Evolutionary conservation across 2,888 invertebrate species (phyloP), one percentile per base, ranked within the genome.

Genomic region (Eristalis tenax): DNA sequence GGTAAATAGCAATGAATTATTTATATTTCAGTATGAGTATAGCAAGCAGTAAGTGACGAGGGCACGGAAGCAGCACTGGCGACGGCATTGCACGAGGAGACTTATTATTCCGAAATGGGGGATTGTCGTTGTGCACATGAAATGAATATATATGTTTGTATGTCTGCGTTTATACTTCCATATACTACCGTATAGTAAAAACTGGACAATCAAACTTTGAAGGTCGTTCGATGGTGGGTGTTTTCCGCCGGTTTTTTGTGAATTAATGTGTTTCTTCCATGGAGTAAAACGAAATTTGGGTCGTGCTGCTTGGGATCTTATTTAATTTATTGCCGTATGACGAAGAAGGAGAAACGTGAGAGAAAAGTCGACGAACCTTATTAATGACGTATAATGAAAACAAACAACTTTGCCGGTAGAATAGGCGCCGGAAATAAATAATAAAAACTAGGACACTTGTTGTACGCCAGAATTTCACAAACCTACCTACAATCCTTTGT

Each of bases 161-260:
- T 15, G 38, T 38, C 13, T 38, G 43, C 15, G 4, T 43, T 50
- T 6, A 18, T 50, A 50, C 18, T 8, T 18, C 18, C 50, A 50
- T 50, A 18, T 50, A 50, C n/a, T 50, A 50, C 6, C 4, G 50
- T 18, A 50, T 50, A 50, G 50, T 50, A 50, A 71, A 75, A 86
- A 87, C 87, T 87, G 87, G 87, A 87, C 87, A 87, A 87, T 87
- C 83, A 83, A 87, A 87, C 83, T 83, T 87, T 87, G 87, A 87
- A 87, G 87, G 87, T 87, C 87, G 83, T 83, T 79, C 76, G 68
- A 26, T 73, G 57, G 79, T 83, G 83, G 87, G 83, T 83, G 79
- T 75, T 71, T 69, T 71, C 23, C 40, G 23, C 28, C 43, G 71
- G 61, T 66, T 75, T 43, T 63, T 71, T 38, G 74, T 65, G 78